These are phyloP conservation scores for Varecia variegata DNA, from an alignment of 2,797 vertebrate genomes.

Conservation along the genomic window DNA sequence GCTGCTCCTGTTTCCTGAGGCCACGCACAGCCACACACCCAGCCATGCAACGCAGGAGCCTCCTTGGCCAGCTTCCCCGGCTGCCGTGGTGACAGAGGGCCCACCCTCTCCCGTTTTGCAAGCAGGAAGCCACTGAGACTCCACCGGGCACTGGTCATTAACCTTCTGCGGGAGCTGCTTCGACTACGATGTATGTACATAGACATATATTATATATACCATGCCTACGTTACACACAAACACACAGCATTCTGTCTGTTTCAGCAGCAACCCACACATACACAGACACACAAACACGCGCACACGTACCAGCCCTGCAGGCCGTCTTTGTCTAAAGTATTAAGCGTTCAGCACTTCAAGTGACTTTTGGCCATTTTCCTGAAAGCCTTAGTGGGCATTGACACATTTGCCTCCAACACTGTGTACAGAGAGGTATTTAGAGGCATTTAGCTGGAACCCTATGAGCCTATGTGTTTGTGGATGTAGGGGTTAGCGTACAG, in stretches of 20 bases:
- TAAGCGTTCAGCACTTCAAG: not conserved
- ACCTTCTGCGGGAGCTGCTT: too few species aligned
- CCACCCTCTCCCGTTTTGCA: not conserved
- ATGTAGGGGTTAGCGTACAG: not conserved
- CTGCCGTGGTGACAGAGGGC: not conserved
- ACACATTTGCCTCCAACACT: fast-evolving
- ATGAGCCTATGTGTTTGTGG: not conserved
- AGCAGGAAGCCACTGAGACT: not conserved
- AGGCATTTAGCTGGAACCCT: not conserved
- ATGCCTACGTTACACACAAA: fast-evolving
- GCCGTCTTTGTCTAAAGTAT: not conserved
- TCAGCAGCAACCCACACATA: fast-evolving
- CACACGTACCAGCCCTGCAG: not conserved
- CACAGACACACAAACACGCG: fast-evolving
- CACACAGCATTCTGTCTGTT: not conserved
- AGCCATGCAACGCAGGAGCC: not conserved
- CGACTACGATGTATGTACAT: fast-evolving
- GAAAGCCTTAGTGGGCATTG: not conserved
- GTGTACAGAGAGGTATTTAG: not conserved
- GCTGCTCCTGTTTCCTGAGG: not conserved
- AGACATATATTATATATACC: fast-evolving
- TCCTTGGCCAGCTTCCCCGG: not conserved
- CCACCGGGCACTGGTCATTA: not conserved
- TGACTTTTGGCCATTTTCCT: not conserved
- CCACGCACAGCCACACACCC: not conserved